Evolutionary conservation across 2,113 vertebrate genomes (phyloP).

Genomic region (Trochalopteron elliotii): DNA sequence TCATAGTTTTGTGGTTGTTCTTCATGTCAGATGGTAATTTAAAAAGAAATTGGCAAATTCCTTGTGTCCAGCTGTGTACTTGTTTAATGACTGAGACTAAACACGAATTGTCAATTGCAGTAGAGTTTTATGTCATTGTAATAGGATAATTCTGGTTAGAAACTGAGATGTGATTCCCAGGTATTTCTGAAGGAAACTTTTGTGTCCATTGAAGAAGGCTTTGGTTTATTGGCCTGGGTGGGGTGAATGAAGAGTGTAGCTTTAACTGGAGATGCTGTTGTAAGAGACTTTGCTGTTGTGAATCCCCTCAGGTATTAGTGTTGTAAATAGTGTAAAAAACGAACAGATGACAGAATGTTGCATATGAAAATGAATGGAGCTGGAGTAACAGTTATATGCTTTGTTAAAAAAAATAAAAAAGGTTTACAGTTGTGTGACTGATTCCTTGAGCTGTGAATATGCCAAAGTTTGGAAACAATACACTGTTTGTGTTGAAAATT

Average conservation of each 20-base stretch:
- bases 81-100: not conserved
- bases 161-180: not conserved
- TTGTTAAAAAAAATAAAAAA: not conserved
- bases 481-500: not conserved
- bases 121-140: not conserved
- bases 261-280: not conserved
- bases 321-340: not conserved
- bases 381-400: not conserved
- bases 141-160: not conserved
- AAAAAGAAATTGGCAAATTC: not conserved
- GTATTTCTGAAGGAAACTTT: not conserved
- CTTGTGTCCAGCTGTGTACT: not conserved
- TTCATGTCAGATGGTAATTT: not conserved
- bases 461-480: slow-evolving; percentile 6
- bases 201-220: not conserved
- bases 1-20: not conserved
- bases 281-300: not conserved
- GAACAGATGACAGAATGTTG: not conserved
- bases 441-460: slow-evolving; percentile 1
- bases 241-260: not conserved
- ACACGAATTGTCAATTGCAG: not conserved
- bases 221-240: not conserved
- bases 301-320: slow-evolving; percentile 11
- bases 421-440: slow-evolving; percentile 1
- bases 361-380: not conserved